phyloP scores from a whole-genome alignment of 2,888 invertebrate species.

The Bedellia somnulentella region DNA sequence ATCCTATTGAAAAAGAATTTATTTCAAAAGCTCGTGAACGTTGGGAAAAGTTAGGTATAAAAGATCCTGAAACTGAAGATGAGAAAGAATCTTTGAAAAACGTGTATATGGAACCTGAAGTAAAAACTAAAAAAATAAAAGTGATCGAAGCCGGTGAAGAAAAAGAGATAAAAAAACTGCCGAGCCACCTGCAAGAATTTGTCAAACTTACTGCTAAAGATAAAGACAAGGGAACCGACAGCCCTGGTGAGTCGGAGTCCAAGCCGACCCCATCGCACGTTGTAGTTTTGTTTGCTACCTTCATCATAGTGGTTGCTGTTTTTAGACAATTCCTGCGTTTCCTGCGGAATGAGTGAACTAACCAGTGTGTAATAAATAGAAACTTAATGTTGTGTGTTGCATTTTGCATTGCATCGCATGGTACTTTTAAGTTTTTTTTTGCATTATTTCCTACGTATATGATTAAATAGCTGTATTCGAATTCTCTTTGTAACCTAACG shows the following conservation, averaged over 20 bases:
- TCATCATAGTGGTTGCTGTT: conserved; percentile 43
- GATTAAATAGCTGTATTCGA: too few relatives aligned
- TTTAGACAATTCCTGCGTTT: conserved; percentile 39
- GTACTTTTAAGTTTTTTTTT: conserved; percentile 4
- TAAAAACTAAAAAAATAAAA: conserved; percentile 55
- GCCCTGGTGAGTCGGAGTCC: conserved; percentile 45
- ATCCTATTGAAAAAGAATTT: conserved; percentile 73
- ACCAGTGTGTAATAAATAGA: conserved; percentile 1
- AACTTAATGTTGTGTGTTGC: conserved; percentile 6
- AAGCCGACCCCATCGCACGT: conserved; percentile 47
- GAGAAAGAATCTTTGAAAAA: conserved; percentile 34
- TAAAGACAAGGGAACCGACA: conserved; percentile 55
- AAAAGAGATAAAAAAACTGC: conserved; percentile 66
- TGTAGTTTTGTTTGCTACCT: conserved; percentile 51
- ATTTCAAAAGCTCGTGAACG: conserved; percentile 74
- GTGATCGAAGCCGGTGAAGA: conserved; percentile 68
- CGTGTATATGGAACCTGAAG: conserved; percentile 38
- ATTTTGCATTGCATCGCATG: conserved; percentile 32
- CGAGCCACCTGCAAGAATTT: conserved; percentile 79
- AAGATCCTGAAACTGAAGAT: conserved; percentile 67
- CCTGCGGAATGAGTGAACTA: conserved; percentile 30
- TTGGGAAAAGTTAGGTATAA: conserved; percentile 69
- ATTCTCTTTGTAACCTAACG: too few relatives aligned
- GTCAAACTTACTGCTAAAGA: conserved; percentile 63
- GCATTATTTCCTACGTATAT: conserved; percentile 3